phyloP scores from a whole-genome alignment of 2,797 vertebrate species.

The Meriones psammophilus region DNA sequence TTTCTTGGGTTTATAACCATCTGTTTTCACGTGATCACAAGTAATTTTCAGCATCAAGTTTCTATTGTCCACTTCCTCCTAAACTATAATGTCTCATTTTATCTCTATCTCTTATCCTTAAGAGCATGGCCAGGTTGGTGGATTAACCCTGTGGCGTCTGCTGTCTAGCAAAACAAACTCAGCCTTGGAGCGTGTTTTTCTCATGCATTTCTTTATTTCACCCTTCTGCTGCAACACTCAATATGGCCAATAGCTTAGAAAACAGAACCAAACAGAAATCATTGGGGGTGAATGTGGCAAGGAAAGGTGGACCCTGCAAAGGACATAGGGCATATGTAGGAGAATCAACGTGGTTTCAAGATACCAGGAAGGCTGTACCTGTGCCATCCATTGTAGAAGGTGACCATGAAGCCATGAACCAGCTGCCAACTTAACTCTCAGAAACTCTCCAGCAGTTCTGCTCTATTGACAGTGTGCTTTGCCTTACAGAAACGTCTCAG shows the following conservation, averaged over 20 bases:
- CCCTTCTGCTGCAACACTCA: not conserved
- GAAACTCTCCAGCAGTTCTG: not conserved
- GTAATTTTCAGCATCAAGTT: slow-evolving; percentile 1
- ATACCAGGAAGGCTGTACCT: not conserved
- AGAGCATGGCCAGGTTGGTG: not conserved
- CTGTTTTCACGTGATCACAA: not conserved
- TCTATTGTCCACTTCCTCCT: not conserved
- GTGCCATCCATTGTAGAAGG: not conserved
- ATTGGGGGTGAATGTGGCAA: not conserved
- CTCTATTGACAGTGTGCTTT: too few species aligned
- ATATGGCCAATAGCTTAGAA: not conserved
- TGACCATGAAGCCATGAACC: not conserved
- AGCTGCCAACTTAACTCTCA: not conserved
- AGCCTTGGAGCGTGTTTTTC: not conserved
- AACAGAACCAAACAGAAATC: slow-evolving; percentile 18
- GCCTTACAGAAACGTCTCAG: too few species aligned
- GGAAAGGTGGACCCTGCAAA: not conserved
- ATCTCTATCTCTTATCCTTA: not conserved
- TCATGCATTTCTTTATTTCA: not conserved
- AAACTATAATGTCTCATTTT: slow-evolving; percentile 11
- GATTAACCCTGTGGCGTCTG: not conserved
- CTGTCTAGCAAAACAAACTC: not conserved
- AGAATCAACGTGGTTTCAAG: slow-evolving; percentile 3
- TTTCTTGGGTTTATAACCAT: not conserved
- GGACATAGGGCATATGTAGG: not conserved